Percentiles rank a stretch among this genome's conserved stretches.
phyloP scores from a whole-genome alignment of 2,797 vertebrate species.

The Enteromius anoplus region DNA sequence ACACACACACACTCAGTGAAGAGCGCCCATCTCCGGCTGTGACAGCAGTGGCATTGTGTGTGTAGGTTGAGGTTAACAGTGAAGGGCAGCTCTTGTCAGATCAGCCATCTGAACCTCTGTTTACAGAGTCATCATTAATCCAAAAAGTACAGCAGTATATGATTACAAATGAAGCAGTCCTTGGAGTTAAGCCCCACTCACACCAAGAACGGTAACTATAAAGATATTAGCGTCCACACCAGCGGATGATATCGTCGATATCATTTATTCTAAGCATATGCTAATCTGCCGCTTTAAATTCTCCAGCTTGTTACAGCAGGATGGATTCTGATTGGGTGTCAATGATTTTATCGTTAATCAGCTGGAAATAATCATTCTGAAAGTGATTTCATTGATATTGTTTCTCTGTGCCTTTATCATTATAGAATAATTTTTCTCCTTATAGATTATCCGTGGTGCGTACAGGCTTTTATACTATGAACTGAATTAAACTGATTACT shows the following conservation, averaged over 20 bases:
- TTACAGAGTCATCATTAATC: slow-evolving; percentile 64
- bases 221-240: background rate
- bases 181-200: background rate
- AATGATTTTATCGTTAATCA: background rate
- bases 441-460: too few species aligned
- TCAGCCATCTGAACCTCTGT: slow-evolving; percentile 47
- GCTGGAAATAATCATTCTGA: background rate
- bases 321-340: background rate
- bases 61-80: slow-evolving; percentile 84
- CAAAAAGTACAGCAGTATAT: background rate
- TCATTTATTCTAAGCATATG: background rate
- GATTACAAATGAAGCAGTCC: background rate
- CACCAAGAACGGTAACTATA: background rate
- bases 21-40: slow-evolving; percentile 71
- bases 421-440: background rate
- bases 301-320: background rate
- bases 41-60: slow-evolving; percentile 81
- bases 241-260: background rate
- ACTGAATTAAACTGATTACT: background rate
- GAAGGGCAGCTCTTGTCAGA: slow-evolving; percentile 69
- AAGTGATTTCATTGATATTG: background rate
- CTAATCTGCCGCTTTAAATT: background rate
- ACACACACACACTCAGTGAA: slow-evolving; percentile 61
- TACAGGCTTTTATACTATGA: background rate
- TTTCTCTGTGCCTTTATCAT: background rate